Conservation (phyloP, 2,888 invertebrate species). For the Ischnura elegans region DNA sequence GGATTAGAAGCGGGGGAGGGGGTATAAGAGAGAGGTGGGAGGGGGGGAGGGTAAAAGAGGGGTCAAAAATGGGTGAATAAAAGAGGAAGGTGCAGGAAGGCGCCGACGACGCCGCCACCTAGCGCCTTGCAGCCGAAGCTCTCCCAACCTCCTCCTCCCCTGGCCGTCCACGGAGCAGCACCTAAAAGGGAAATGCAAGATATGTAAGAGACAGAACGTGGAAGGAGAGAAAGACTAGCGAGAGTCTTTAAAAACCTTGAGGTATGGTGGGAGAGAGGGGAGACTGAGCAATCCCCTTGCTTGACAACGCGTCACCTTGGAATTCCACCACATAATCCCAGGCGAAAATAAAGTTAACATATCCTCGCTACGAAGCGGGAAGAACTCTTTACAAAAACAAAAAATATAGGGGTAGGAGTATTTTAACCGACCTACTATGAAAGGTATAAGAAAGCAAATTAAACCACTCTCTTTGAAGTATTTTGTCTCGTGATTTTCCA, state of each 20-base stretch:
- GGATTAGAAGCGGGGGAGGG: neutral
- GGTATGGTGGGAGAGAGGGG: neutral
- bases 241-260: neutral
- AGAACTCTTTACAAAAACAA: neutral
- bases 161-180: conserved; percentile 49
- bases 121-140: conserved; percentile 41
- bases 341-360: conserved; percentile 27
- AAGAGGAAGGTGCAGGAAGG: neutral
- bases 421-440: neutral
- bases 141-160: neutral
- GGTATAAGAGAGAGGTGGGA: neutral
- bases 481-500: neutral
- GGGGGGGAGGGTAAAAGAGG: neutral
- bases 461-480: neutral
- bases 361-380: neutral
- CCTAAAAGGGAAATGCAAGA: conserved; percentile 65
- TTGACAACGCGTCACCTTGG: conserved; percentile 65
- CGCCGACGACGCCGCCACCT: conserved; percentile 57
- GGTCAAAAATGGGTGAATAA: neutral
- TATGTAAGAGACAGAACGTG: neutral
- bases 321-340: conserved; percentile 65
- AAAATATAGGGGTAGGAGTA: neutral
- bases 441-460: neutral
- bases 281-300: conserved; percentile 14
- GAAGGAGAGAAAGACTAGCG: neutral